Evolutionary conservation across 2,797 vertebrate species (phyloP), one percentile per base, ranked within the genome.

Genomic region (Oreortyx pictus): DNA sequence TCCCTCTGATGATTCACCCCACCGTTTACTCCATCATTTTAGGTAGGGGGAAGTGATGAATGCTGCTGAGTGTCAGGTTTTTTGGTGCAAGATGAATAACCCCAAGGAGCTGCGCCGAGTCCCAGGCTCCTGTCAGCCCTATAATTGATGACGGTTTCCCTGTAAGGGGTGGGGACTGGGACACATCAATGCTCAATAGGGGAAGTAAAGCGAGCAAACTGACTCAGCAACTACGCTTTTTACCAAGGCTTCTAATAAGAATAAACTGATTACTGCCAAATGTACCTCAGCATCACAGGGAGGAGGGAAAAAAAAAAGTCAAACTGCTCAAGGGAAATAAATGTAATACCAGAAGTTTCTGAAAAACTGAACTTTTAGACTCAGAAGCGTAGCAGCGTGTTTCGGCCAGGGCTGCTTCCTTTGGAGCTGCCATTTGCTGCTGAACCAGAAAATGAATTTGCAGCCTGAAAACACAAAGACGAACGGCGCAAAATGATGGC

Each of bases 71-170:
- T 91, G 96, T 94, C 94, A 81, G 19, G 31, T 97, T 97, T 97
- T 96, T 97, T 92, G 94, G 97, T 97, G 97, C 97, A 98, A 97
- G 97, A 98, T 94, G 97, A 98, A 98, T 97, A 98, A 98, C 97
- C 97, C 97, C 97, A 98, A 97, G 98, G 97, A 97, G 97, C 96
- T 97, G 97, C 96, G 97, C 95, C 27, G 72, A 97, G 97, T 98
- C 98, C 98, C 98, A 96, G 95, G 97, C 93, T 97, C 98, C 98
- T 98, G 98, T 98, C 98, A 98, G 96, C 96, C 93, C 96, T 97
- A 97, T 98, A 99, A 99, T 98, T 98, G 98, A 99, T 98, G 98
- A 98, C 98, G 98, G 98, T 99, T 99, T 98, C 98, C 98, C 98
- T 98, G 98, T 98, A 98, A 98, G 98, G 98, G 98, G 97, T 98